Conservation (phyloP, 2,113 vertebrate species). For the Rhodinocichla rosea region DNA sequence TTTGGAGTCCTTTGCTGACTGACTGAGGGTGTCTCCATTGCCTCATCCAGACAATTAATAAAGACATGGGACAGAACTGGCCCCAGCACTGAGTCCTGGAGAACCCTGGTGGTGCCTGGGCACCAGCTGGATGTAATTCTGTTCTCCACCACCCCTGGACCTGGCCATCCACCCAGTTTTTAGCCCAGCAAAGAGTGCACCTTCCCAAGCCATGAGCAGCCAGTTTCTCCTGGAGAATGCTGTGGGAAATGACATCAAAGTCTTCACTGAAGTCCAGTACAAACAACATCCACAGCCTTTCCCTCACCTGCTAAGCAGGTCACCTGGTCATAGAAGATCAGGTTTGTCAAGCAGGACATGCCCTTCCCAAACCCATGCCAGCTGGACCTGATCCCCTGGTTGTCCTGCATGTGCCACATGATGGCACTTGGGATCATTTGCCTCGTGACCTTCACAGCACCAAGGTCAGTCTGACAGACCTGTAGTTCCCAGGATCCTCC, state of each 20-base stretch:
- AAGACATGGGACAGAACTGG: background rate
- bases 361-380: background rate
- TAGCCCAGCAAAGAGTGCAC: background rate
- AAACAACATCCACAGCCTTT: background rate
- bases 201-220: background rate
- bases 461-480: background rate
- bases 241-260: background rate
- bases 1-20: background rate
- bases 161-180: background rate
- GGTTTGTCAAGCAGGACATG: background rate
- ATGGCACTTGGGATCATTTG: background rate
- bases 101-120: background rate
- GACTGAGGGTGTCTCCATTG: background rate
- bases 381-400: background rate
- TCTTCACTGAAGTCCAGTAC: background rate
- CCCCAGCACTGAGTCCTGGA: background rate
- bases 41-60: background rate
- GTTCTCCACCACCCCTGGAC: background rate
- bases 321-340: background rate
- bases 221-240: background rate
- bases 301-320: background rate
- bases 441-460: background rate
- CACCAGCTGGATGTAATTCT: background rate
- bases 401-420: background rate
- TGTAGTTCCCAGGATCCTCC: background rate